Percentiles rank a stretch among this genome's conserved stretches.
Evolutionary conservation across 2,888 invertebrate genomes (phyloP).

Genomic region (Phortica okadai): DNA sequence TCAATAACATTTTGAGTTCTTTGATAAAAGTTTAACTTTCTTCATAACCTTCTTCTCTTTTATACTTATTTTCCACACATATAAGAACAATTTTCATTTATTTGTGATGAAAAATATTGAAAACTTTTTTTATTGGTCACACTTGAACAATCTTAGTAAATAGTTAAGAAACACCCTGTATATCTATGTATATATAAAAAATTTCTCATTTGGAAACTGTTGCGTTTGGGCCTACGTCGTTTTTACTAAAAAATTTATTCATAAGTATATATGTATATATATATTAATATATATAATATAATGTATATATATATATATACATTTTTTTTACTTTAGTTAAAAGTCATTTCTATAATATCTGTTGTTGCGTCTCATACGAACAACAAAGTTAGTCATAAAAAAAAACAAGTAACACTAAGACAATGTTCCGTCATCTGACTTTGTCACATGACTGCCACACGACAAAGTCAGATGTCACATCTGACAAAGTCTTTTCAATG

Average conservation of each 20-base stretch:
- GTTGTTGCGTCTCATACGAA: slow-evolving; percentile 40
- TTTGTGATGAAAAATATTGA: not conserved
- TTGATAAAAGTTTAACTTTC: slow-evolving; percentile 18
- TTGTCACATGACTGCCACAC: too few relatives aligned
- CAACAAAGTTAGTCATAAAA: too few relatives aligned
- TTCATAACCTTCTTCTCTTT: not conserved
- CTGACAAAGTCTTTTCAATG: too few relatives aligned
- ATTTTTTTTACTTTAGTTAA: slow-evolving; percentile 6
- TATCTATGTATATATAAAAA: slow-evolving; percentile 30
- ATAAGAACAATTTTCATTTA: slow-evolving; percentile 1
- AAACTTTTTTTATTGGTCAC: slow-evolving; percentile 7
- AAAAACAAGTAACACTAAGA: too few relatives aligned
- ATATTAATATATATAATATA: not conserved
- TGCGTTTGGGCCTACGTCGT: slow-evolving; percentile 11
- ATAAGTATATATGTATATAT: slow-evolving; percentile 58
- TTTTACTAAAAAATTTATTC: slow-evolving; percentile 3
- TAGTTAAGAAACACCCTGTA: slow-evolving; percentile 65
- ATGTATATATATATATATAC: too few relatives aligned
- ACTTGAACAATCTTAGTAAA: slow-evolving; percentile 21
- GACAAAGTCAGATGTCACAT: too few relatives aligned
- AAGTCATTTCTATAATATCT: not conserved
- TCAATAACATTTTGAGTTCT: slow-evolving; percentile 7
- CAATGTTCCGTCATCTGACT: too few relatives aligned
- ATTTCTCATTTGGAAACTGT: slow-evolving; percentile 3
- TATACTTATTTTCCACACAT: not conserved